These are phyloP conservation scores for Tonatia bakeri DNA, from an alignment of 2,113 vertebrate species.

Conservation along the genomic window DNA sequence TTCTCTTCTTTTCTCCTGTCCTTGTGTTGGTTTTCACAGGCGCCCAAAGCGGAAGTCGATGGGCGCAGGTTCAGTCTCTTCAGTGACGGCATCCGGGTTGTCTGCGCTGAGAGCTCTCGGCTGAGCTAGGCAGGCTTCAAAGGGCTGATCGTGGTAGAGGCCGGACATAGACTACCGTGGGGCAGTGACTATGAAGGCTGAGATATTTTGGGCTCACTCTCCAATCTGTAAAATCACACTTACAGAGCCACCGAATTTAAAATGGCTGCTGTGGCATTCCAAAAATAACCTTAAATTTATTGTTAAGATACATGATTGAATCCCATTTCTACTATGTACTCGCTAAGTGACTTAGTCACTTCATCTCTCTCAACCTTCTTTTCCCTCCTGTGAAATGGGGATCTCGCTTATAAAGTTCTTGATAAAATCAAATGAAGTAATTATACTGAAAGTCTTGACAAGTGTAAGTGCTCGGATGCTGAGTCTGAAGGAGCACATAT, in stretches of 20 bases:
- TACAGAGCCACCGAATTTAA: not conserved
- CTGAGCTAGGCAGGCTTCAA: not conserved
- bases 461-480: not conserved
- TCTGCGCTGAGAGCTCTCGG: not conserved
- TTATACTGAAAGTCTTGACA: not conserved
- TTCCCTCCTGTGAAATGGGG: not conserved
- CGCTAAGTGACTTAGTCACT: not conserved
- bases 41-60: not conserved
- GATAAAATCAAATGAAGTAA: not conserved
- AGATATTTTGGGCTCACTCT: not conserved
- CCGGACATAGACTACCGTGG: fast-evolving
- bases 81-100: too few species aligned
- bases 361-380: not conserved
- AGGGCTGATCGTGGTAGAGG: not conserved
- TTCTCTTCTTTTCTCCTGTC: not conserved
- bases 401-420: not conserved
- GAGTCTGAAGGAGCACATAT: not conserved
- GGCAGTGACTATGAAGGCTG: not conserved
- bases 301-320: not conserved
- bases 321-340: not conserved
- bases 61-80: not conserved
- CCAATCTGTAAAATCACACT: not conserved
- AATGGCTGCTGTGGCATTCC: not conserved
- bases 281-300: not conserved
- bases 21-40: not conserved